Base-by-base conservation (phyloP, 2,797 vertebrate genomes). In the Cuculus canorus region DNA sequence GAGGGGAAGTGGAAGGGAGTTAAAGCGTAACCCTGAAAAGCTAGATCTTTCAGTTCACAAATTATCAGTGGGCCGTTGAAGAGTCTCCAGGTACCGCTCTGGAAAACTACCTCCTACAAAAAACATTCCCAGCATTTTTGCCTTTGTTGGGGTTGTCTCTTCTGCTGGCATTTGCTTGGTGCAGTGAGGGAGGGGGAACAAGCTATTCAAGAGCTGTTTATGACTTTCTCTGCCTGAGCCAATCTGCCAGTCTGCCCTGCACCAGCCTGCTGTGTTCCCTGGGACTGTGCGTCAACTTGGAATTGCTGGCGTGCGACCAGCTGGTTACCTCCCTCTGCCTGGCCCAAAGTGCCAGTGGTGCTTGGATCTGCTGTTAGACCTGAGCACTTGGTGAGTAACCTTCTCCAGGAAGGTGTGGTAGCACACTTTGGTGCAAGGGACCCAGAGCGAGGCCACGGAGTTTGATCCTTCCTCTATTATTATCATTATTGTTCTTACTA, bases 351-450 rank as follows among this genome's bases (percentile, higher is more conserved):
- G 19, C 50, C 6, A 1, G 24, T 21, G 35, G 3, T 37, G 25
- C 15, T 76, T 30, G 57, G 54, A 59, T 19, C 21, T 69, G 66
- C n/a, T 65, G 5, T 5, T 37, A 23, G 72, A 68, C 52, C 47
- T 28, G 52, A 60, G 53, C 28, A 13, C 27, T 57, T 33, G 54
- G 13, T 59, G 35, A 70, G 60, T 30, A 35, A 3, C 57, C 32
- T 59, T 43, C 30, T 30, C 57, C 24, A 12, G 37, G 54, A 54
- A 68, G 17, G 15, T 19, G 19, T 7, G 3, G 53, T 21, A 52
- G n/a, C 28, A 5, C 0, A 0, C 37, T 72, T 0, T 0, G 24
- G 16, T 76, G n/a, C 47, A 43, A 19, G 64, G 19, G 30, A 59
- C 37, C 19, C 18, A 28, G n/a, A 81, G 14, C 33, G 56, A 88